A percentile compares a stretch with the other conserved stretches of the same genome.
phyloP scores from a whole-genome alignment of 2,797 vertebrate genomes.

The Gymnoscopelus braueri region DNA sequence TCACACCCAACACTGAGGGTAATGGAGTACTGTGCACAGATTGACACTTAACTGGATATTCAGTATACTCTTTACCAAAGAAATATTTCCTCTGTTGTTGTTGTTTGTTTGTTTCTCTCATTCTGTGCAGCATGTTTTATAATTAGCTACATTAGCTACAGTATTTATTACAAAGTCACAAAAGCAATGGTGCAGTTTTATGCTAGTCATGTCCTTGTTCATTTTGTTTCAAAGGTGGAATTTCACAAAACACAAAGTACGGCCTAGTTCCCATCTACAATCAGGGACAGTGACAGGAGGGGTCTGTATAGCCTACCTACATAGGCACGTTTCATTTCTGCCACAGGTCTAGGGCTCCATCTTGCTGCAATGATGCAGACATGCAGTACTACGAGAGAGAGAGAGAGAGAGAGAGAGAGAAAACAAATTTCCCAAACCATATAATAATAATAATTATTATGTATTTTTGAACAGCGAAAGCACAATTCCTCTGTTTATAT shows the following conservation, averaged over 20 bases:
- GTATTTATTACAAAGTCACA: background rate
- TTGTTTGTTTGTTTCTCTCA: constrained; percentile 22
- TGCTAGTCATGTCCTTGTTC: background rate
- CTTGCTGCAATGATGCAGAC: constrained; percentile 47
- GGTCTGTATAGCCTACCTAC: background rate
- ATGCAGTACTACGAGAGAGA: constrained; percentile 7
- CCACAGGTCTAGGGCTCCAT: constrained; percentile 40
- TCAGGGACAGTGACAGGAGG: constrained; percentile 7
- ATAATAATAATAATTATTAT: too few species aligned
- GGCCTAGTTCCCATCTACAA: constrained; percentile 15
- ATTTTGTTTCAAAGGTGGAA: background rate
- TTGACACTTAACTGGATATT: constrained; percentile 57
- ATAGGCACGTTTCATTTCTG: background rate
- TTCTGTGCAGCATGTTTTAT: too few species aligned
- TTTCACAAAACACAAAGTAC: background rate
- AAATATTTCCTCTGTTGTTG: background rate
- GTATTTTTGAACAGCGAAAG: too few species aligned
- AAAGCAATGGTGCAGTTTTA: background rate
- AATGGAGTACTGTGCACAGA: constrained; percentile 45
- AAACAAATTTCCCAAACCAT: too few species aligned
- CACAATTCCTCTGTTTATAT: too few species aligned
- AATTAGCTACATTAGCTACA: too few species aligned
- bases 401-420: too few species aligned
- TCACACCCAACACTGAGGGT: constrained; percentile 60
- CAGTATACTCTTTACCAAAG: constrained; percentile 7